Evolutionary conservation across 2,797 vertebrate genomes (phyloP), one percentile per base, ranked within the genome.

Genomic region (Zenarchopterus dispar): DNA sequence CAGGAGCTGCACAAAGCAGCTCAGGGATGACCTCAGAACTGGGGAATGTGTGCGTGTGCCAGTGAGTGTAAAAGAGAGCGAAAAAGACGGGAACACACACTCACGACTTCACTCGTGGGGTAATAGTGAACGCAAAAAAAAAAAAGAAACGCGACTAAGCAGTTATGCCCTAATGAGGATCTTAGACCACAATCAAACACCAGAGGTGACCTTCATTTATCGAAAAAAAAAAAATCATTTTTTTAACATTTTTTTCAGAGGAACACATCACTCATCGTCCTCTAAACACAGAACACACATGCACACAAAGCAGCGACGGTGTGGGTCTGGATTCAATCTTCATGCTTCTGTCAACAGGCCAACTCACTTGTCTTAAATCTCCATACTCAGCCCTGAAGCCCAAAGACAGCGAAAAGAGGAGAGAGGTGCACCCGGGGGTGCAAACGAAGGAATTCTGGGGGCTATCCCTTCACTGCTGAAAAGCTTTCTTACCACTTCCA

Each of bases 301-400:
- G 46, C 61, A 50, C 46, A 67, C 28, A 69, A 60, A 5, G 65
- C 83, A 82, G 84, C 62, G 70, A 84, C 80, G 61, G 71, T 15
- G 2, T 26, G 50, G 59, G 77, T 86, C 88, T 91, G 88, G 84
- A 82, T 88, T 91, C 86, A 88, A 89, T 92, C 89, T 80, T 33
- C 63, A 69, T 19, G 49, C 80, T 73, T 90, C 80, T 70, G 83
- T 84, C 84, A 82, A 75, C 83, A 80, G 73, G 73, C 72, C 75
- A 46, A 52, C 78, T 68, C 78, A 70, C 84, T 80, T 73, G 78
- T 81, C 67, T 72, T 85, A 70, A 84, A 84, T 85, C 78, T 81
- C 73, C 69, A 54, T 47, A 65, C 69, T 73, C 53, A 48, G 56
- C 77, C 78, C 72, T 51, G 56, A 68, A 79, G 83, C 73, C 78